Percentiles rank a stretch among this genome's conserved stretches.
Evolutionary conservation across 2,797 vertebrate species (phyloP).

Genomic region (Pampus argenteus): DNA sequence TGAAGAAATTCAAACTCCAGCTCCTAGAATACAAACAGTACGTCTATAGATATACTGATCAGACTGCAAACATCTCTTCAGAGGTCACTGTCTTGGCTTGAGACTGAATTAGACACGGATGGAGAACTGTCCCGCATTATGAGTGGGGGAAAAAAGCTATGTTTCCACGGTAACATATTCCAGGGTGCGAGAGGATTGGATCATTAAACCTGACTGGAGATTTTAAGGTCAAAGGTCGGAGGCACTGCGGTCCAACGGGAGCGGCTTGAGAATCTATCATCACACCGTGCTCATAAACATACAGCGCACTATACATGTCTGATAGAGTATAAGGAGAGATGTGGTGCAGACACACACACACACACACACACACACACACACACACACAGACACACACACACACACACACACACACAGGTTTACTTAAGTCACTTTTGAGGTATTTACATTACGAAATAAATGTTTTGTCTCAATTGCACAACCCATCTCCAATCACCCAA

Average conservation of each 20-base stretch:
- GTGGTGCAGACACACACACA: neutral
- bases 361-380: conserved; percentile 14
- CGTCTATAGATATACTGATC: conserved; percentile 50
- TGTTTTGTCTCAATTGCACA: too few relatives aligned
- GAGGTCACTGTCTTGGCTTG: conserved; percentile 75
- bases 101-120: conserved; percentile 80
- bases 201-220: conserved; percentile 81
- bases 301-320: conserved; percentile 28
- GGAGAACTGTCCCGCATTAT: conserved; percentile 73
- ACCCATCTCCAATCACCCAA: too few relatives aligned
- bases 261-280: conserved; percentile 72
- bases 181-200: conserved; percentile 69
- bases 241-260: conserved; percentile 56
- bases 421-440: too few relatives aligned
- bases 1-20: conserved; percentile 47
- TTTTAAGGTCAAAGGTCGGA: conserved; percentile 80
- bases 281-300: conserved; percentile 69
- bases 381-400: conserved; percentile 1
- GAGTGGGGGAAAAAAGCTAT: conserved; percentile 47
- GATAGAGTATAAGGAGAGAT: neutral
- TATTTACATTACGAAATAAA: too few relatives aligned
- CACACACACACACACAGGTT: conserved; percentile 24
- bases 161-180: conserved; percentile 80
- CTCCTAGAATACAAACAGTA: conserved; percentile 50
- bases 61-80: conserved; percentile 72